Conservation (phyloP, 2,888 invertebrate genomes). For the Pseudoips prasinana region DNA sequence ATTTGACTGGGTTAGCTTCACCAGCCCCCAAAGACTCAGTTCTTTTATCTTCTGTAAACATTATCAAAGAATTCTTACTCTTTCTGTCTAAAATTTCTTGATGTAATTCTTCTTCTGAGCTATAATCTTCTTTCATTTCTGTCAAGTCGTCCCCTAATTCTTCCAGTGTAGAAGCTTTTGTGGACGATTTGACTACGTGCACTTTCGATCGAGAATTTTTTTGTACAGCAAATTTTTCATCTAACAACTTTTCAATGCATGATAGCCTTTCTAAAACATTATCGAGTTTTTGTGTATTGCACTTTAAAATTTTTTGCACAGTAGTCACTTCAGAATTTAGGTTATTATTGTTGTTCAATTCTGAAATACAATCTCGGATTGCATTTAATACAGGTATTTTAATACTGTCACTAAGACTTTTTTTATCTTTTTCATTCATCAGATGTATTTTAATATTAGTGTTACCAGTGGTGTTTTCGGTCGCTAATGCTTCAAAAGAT, state of each 20-base stretch:
- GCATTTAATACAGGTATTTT: slow-evolving; percentile 56
- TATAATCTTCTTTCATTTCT: slow-evolving; percentile 40
- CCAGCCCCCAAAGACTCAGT: slow-evolving; percentile 39
- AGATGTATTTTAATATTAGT: slow-evolving; percentile 65
- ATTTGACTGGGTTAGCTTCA: slow-evolving; percentile 33
- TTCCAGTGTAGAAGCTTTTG: slow-evolving; percentile 54
- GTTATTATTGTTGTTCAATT: slow-evolving; percentile 42
- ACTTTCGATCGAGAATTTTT: slow-evolving; percentile 6
- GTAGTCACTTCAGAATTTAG: slow-evolving; percentile 38
- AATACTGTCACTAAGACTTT: slow-evolving; percentile 56
- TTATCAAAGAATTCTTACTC: slow-evolving; percentile 29
- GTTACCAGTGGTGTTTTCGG: slow-evolving; percentile 46
- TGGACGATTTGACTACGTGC: slow-evolving; percentile 1
- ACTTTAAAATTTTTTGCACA: slow-evolving; percentile 44
- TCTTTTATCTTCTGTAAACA: slow-evolving; percentile 21
- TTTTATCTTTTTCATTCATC: slow-evolving; percentile 65
- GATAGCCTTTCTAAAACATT: slow-evolving; percentile 51
- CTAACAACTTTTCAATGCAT: slow-evolving; percentile 54
- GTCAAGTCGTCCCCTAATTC: slow-evolving; percentile 52
- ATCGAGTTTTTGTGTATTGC: slow-evolving; percentile 53
- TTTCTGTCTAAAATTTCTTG: slow-evolving; percentile 35
- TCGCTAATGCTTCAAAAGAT: slow-evolving; percentile 64
- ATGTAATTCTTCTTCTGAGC: slow-evolving; percentile 52
- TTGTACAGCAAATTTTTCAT: slow-evolving; percentile 4
- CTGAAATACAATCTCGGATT: slow-evolving; percentile 54